A percentile compares a stretch with the other conserved stretches of the same genome.
Conservation (phyloP, 2,888 invertebrate genomes). For the Pelosia muscerda region DNA sequence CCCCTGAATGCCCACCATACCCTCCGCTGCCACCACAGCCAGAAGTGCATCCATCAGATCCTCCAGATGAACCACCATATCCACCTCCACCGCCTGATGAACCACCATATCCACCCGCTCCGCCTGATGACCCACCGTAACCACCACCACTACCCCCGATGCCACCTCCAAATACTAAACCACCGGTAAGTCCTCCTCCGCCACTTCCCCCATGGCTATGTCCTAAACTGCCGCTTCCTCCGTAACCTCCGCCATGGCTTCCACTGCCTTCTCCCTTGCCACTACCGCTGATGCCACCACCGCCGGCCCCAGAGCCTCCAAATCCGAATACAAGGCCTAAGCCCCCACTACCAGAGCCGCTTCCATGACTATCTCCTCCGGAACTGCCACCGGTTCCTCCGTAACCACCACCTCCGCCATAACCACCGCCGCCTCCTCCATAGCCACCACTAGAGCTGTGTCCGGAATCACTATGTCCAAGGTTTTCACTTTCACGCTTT, state of each 20-base stretch:
- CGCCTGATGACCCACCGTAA: slow-evolving; percentile 22
- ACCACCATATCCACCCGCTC: background rate
- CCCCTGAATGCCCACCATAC: slow-evolving; percentile 56
- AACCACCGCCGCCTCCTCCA: slow-evolving; percentile 35
- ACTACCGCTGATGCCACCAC: slow-evolving; percentile 33
- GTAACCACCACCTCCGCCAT: slow-evolving; percentile 48
- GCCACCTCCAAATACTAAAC: slow-evolving; percentile 27
- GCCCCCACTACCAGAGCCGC: slow-evolving; percentile 25
- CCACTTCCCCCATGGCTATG: slow-evolving; percentile 26
- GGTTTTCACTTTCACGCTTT: background rate
- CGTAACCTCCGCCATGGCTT: slow-evolving; percentile 39
- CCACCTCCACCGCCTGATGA: background rate
- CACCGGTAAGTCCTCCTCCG: slow-evolving; percentile 24
- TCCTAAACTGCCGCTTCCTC: slow-evolving; percentile 33
- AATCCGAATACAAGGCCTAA: slow-evolving; percentile 15
- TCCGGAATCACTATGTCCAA: slow-evolving; percentile 40
- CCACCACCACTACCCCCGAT: slow-evolving; percentile 37
- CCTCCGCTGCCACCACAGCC: slow-evolving; percentile 46
- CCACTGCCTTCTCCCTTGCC: slow-evolving; percentile 46
- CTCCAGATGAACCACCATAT: slow-evolving; percentile 14
- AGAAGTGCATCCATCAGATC: slow-evolving; percentile 31
- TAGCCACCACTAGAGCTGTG: slow-evolving; percentile 54
- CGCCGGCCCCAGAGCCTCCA: slow-evolving; percentile 34
- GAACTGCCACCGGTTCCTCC: slow-evolving; percentile 37
- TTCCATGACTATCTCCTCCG: slow-evolving; percentile 18